These are phyloP conservation scores for Anguilla japonica DNA, from an alignment of 2,113 vertebrate species.

Conservation along the genomic window DNA sequence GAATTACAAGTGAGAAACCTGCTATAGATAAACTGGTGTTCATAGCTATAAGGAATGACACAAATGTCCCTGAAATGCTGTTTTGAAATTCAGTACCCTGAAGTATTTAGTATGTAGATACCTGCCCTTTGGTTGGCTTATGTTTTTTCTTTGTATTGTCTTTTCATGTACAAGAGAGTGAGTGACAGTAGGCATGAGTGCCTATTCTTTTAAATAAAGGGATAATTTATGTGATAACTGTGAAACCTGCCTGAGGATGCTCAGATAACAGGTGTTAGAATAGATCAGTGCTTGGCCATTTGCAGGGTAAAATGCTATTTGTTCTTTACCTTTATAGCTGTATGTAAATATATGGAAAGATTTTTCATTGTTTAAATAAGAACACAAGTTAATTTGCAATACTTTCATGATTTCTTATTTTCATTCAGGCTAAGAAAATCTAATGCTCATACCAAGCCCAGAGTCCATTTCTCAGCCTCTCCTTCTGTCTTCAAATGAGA, in stretches of 20 bases:
- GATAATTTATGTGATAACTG: background rate
- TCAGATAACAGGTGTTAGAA: background rate
- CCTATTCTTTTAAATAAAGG: background rate
- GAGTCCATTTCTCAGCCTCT: background rate
- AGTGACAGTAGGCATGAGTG: background rate
- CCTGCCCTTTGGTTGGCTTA: constrained; percentile 21
- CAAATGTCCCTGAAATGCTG: constrained; percentile 33
- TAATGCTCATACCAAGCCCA: background rate
- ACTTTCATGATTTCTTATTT: background rate
- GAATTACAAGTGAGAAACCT: no score
- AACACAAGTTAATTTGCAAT: background rate
- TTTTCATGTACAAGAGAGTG: background rate
- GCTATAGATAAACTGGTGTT: no score
- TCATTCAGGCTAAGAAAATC: background rate
- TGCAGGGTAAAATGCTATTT: background rate
- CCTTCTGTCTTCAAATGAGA: background rate
- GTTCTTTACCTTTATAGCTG: background rate
- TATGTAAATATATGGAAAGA: background rate
- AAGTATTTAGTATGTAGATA: constrained; percentile 70
- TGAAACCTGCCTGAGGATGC: background rate
- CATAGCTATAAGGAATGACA: constrained; percentile 28
- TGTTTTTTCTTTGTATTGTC: background rate
- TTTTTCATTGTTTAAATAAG: background rate
- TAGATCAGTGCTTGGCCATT: background rate
- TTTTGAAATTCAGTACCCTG: constrained; percentile 60